These are phyloP conservation scores for Pteropus alecto DNA, from an alignment of 2,113 vertebrate species.

Conservation along the genomic window DNA sequence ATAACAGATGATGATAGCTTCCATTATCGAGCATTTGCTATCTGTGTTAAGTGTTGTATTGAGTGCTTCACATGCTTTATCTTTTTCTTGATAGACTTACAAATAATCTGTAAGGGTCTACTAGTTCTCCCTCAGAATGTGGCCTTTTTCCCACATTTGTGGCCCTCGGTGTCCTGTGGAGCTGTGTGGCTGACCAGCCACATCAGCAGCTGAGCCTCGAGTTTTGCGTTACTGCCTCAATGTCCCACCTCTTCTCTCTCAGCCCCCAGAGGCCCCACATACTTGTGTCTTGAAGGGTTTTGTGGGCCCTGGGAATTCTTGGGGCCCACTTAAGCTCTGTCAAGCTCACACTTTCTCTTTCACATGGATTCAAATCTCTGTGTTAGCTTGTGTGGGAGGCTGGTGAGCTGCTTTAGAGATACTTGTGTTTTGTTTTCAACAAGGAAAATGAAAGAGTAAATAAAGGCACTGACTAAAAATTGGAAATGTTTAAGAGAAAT, in stretches of 20 bases:
- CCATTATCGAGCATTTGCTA: background rate
- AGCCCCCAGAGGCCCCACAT: fast-evolving
- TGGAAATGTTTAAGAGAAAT: background rate
- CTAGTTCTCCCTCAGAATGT: background rate
- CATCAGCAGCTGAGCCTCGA: too few relatives aligned
- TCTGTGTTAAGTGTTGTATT: background rate
- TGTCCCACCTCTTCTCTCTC: background rate
- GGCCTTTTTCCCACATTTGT: background rate
- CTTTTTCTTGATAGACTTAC: background rate
- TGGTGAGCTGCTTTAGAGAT: background rate
- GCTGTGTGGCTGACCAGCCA: too few relatives aligned
- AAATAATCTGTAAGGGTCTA: too few relatives aligned
- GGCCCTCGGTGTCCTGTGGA: background rate
- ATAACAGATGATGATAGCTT: background rate
- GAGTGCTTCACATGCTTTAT: background rate
- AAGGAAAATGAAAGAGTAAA: background rate
- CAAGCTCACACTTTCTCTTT: background rate
- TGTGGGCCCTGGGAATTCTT: background rate
- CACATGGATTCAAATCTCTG: background rate
- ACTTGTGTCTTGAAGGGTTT: background rate
- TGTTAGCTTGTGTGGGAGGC: background rate
- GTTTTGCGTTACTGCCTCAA: background rate
- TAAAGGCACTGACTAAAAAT: background rate
- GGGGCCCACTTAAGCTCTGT: background rate
- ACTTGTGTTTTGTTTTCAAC: background rate